A percentile compares a stretch with the other conserved stretches of the same genome.
These are phyloP conservation scores for Caenorhabditis imperialis DNA, from an alignment of 2,888 invertebrate species.

Conservation along the genomic window DNA sequence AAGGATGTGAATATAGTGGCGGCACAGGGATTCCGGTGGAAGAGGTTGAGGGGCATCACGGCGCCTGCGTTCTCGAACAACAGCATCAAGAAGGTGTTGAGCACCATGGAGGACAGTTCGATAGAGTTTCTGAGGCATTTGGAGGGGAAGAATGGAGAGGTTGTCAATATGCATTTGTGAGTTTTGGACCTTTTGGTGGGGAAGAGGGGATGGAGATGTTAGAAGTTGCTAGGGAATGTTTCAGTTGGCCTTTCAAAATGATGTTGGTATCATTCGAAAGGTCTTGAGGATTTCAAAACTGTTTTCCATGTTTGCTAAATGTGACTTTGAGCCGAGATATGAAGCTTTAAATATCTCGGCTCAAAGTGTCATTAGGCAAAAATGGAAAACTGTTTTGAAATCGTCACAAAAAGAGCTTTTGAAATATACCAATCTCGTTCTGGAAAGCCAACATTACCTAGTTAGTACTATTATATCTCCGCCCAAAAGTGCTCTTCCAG, in stretches of 20 bases:
- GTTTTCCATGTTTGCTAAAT: no score
- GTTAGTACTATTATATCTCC: not conserved
- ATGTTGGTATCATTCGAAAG: no score
- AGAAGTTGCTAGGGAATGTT: no score
- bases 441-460: not conserved
- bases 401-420: not conserved
- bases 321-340: no score
- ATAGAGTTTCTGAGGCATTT: slow-evolving; percentile 78
- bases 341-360: no score
- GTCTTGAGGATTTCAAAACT: no score
- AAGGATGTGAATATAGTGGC: slow-evolving; percentile 78
- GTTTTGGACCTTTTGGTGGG: not conserved
- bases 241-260: no score
- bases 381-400: not conserved
- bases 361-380: no score
- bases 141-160: slow-evolving; percentile 66
- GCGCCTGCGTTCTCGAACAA: slow-evolving; percentile 80
- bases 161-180: slow-evolving; percentile 79
- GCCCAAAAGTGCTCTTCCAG: slow-evolving; percentile 24
- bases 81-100: slow-evolving; percentile 80
- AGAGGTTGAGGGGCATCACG: slow-evolving; percentile 80
- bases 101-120: slow-evolving; percentile 79
- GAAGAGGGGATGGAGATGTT: no score
- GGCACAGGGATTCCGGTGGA: slow-evolving; percentile 80
- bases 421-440: not conserved